A percentile compares a stretch with the other conserved stretches of the same genome.
phyloP scores from a whole-genome alignment of 2,888 invertebrate species.

The Pachliopta kotzebuea region DNA sequence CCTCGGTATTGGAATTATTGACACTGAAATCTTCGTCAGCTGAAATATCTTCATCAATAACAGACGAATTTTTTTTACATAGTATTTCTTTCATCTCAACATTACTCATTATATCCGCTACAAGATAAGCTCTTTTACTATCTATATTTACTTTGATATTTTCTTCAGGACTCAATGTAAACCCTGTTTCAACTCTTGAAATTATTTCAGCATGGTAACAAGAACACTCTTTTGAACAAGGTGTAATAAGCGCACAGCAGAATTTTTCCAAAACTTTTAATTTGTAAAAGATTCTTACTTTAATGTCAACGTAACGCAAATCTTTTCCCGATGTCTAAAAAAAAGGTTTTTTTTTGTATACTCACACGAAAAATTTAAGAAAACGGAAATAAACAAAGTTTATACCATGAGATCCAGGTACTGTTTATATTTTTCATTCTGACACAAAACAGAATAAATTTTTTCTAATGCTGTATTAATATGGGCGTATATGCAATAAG shows the following conservation, averaged over 20 bases:
- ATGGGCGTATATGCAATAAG: conserved; percentile 70
- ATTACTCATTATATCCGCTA: conserved; percentile 69
- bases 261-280: conserved; percentile 71
- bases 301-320: conserved; percentile 59
- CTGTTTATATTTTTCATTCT: conserved; percentile 65
- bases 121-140: conserved; percentile 62
- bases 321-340: conserved; percentile 62
- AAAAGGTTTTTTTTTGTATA: not conserved
- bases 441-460: conserved; percentile 63
- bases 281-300: conserved; percentile 69
- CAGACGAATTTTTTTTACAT: conserved; percentile 46
- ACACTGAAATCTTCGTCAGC: conserved; percentile 31
- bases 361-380: not conserved
- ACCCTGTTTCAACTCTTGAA: conserved; percentile 48
- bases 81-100: conserved; percentile 71
- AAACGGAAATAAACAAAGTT: not conserved
- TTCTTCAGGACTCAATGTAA: conserved; percentile 52
- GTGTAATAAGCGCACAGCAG: conserved; percentile 63
- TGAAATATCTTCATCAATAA: conserved; percentile 38
- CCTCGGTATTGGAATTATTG: conserved; percentile 48
- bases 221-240: conserved; percentile 61
- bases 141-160: conserved; percentile 43
- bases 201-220: conserved; percentile 57
- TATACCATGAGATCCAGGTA: conserved; percentile 64
- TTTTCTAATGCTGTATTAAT: conserved; percentile 72